Evolutionary conservation across 35 echinoderm and acorn worm species (phyloP).

Genomic region (Acanthaster planci): DNA sequence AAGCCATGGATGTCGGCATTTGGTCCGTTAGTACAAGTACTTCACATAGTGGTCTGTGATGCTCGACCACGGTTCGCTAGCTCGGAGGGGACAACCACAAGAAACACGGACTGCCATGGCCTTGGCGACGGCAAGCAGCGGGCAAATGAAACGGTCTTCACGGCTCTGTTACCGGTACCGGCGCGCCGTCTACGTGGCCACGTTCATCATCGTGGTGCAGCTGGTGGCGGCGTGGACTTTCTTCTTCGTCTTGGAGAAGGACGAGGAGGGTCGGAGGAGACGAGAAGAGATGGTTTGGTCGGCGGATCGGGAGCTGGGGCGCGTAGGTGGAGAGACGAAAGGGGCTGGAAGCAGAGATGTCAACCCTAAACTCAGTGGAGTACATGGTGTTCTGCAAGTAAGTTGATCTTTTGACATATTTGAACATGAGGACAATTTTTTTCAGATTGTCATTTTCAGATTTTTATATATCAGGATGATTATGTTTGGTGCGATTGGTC

Average conservation of each 20-base stretch:
- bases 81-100: no score
- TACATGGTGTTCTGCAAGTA: not conserved
- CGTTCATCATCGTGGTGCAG: constrained; percentile 32
- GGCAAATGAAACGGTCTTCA: constrained; percentile 42
- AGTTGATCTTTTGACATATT: no score
- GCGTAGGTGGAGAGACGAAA: constrained; percentile 6
- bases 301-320: constrained; percentile 26
- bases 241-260: constrained; percentile 17
- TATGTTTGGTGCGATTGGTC: no score
- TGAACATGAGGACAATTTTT: no score
- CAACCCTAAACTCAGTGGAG: not conserved
- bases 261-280: not conserved
- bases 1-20: no score
- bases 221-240: constrained; percentile 47
- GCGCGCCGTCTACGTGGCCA: constrained; percentile 31
- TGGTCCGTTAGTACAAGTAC: no score
- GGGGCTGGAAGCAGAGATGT: not conserved
- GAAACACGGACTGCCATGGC: no score
- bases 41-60: no score
- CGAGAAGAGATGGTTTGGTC: constrained; percentile 30
- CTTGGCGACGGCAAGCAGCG: not conserved
- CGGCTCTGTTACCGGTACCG: constrained; percentile 53
- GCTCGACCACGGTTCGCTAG: no score
- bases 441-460: no score
- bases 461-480: no score